phyloP scores from a whole-genome alignment of 1,140 invertebrate species.

The Diorhabda elongata region DNA sequence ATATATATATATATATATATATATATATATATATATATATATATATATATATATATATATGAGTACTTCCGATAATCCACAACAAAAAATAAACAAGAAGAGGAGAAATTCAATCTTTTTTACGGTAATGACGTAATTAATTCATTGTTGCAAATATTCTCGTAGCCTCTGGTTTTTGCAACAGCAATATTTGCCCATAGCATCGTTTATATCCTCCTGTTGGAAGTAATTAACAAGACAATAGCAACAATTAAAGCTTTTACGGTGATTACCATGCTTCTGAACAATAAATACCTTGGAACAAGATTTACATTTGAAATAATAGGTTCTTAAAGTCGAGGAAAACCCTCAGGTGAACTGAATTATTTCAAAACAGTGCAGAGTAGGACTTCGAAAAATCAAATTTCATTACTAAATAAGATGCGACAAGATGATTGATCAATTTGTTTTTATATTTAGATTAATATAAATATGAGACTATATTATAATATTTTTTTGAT shows the following conservation, averaged over 20 bases:
- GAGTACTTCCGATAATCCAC: no score
- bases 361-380: neutral
- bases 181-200: slow-evolving; percentile 16
- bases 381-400: neutral
- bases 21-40: no score
- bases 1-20: no score
- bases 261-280: slow-evolving; percentile 20
- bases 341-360: slow-evolving; percentile 16
- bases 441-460: no score
- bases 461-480: no score
- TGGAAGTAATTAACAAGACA: slow-evolving; percentile 22
- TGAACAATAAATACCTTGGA: slow-evolving; percentile 13
- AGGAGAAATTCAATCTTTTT: no score
- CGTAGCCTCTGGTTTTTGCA: neutral
- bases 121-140: no score
- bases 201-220: slow-evolving; percentile 13
- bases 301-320: slow-evolving; percentile 21
- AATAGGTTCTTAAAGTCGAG: slow-evolving; percentile 17
- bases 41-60: no score
- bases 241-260: slow-evolving; percentile 19
- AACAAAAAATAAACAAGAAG: no score
- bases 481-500: no score
- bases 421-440: no score
- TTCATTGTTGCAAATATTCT: neutral
- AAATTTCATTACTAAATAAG: no score